Base-by-base conservation (phyloP, 2,888 invertebrate species). In the Rhynchonema sp. region DNA sequence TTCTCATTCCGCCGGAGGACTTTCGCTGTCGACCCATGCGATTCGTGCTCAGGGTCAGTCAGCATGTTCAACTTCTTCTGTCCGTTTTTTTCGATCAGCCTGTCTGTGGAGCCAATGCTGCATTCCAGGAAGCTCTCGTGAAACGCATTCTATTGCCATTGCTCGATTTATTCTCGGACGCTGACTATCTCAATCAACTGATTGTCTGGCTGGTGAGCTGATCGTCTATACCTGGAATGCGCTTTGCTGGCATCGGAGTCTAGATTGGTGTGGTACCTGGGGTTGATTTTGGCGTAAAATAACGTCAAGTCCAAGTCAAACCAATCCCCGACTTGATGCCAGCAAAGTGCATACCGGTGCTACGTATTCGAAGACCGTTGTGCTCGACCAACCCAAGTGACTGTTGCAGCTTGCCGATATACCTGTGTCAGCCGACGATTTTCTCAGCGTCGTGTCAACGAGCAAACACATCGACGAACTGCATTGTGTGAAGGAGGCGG, bases 121-220 rank as follows among this genome's bases (percentile, higher is more conserved):
- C 27, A 55, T 65, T 85, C 29, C 79, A 85, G 69, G 87, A 87
- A 68, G 76, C 88, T 58, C 79, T 88, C 62, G 81, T 84, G 27
- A 82, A 85, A 70, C 82, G 84, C 58, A 77, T 83, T 55, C 79
- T 87, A 60, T 75, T 80, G 59, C 86, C 86, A 0, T 75, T 84
- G 46, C 76, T 87, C 56, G 80, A 82, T 69, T 75, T 84, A 65
- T 74, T 87, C 62, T 84, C 87, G 54, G 87, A 89, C 76, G 89
- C 91, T 58, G 88, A 90, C 79, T 88, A 85, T 72, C 84, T 91
- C 66, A 91, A 91, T 77, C 85, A 87, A 75, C 81, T 83, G 63
- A 84, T 89, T 70, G 82, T 88, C 69, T 86, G 85, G 84, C 81
- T 85, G 80, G 88, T 88, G 74, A 81, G n/a, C n/a, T n/a, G n/a